Conservation (phyloP, 2,888 invertebrate genomes). For the Asteroscopus sphinx region DNA sequence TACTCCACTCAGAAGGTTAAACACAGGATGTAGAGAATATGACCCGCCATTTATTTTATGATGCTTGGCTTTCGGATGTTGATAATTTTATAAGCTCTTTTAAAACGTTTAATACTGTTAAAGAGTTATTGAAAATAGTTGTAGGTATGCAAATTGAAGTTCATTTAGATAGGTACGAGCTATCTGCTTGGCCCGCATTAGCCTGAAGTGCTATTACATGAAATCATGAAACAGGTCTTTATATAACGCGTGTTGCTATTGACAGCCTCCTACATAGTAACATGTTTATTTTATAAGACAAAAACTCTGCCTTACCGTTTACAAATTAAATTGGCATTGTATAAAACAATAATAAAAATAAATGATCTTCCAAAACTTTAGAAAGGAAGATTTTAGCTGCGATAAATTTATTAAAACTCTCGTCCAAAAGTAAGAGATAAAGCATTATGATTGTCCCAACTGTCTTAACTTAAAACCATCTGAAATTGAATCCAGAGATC, state of each 20-base stretch:
- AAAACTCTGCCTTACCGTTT: too few relatives aligned
- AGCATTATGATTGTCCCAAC: constrained; percentile 19
- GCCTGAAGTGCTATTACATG: too few relatives aligned
- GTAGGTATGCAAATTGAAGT: too few relatives aligned
- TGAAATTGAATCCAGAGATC: constrained; percentile 27
- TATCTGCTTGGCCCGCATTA: too few relatives aligned
- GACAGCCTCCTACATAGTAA: too few relatives aligned
- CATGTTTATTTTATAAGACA: too few relatives aligned
- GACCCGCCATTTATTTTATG: constrained; percentile 40
- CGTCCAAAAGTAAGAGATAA: constrained; percentile 13
- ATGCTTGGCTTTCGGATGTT: constrained; percentile 12
- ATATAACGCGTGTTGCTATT: too few relatives aligned
- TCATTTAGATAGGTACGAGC: too few relatives aligned
- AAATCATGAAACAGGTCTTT: too few relatives aligned
- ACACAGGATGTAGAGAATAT: constrained; percentile 44
- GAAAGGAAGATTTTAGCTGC: constrained; percentile 11
- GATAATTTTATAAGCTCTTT: constrained; percentile 9
- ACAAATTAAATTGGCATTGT: background rate
- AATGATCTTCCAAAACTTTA: constrained; percentile 24
- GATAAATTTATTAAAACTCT: constrained; percentile 34
- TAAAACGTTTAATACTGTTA: constrained; percentile 2
- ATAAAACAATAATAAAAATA: constrained; percentile 22
- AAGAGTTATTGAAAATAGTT: constrained; percentile 1
- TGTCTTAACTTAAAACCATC: constrained; percentile 36
- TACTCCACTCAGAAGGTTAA: constrained; percentile 49